A percentile compares a stretch with the other conserved stretches of the same genome.
Evolutionary conservation across 1,140 invertebrate species (phyloP).

Genomic region (Apis mellifera): DNA sequence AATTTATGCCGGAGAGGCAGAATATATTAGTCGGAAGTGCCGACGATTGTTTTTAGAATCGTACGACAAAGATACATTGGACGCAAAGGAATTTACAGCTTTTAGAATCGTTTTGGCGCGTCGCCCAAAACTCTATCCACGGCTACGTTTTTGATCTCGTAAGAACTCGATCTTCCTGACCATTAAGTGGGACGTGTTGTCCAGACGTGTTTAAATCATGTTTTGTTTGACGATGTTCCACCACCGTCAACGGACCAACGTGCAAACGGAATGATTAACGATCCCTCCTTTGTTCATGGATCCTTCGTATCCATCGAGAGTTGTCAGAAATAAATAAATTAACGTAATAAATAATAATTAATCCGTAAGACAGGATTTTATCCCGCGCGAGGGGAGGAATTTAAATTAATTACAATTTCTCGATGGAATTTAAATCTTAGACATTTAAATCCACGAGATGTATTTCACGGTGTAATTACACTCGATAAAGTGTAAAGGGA

Average conservation of each 20-base stretch:
- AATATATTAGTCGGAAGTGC: background rate
- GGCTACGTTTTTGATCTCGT: background rate
- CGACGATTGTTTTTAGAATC: background rate
- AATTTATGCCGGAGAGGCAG: background rate
- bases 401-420: too few relatives aligned
- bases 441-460: too few relatives aligned
- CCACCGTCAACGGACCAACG: background rate
- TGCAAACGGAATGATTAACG: background rate
- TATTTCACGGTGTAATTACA: too few relatives aligned
- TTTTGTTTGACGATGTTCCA: background rate
- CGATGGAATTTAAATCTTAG: too few relatives aligned
- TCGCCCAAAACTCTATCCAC: background rate
- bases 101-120: background rate
- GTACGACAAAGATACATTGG: background rate
- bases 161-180: background rate
- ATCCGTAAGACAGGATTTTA: too few relatives aligned
- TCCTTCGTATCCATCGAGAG: too few relatives aligned
- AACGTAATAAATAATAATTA: too few relatives aligned
- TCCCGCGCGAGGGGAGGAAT: too few relatives aligned
- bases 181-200: slow-evolving; percentile 13
- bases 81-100: background rate
- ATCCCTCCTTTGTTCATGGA: background rate
- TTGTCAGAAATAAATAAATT: background rate
- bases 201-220: slow-evolving; percentile 13
- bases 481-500: too few relatives aligned